Evolutionary conservation across 2,113 vertebrate genomes (phyloP), one percentile per base, ranked within the genome.

Genomic region (Notarius lentiginosus): DNA sequence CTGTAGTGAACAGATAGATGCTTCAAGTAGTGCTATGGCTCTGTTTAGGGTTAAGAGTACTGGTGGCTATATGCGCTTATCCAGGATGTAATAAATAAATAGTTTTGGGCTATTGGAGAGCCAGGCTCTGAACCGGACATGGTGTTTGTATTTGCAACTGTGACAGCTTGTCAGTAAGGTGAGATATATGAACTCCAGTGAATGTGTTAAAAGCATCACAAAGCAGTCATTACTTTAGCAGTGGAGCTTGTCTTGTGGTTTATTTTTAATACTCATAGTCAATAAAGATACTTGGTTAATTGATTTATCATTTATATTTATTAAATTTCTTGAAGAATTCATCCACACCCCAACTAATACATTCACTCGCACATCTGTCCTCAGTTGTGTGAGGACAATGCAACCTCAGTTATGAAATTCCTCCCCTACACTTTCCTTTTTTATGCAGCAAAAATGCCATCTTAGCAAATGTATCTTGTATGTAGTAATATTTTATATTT

Each of bases 61-160:
- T 82, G 84, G 53, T 88, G 85, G 87, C 87, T 85, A 76, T 47
- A 79, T 85, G 86, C 79, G 80, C 49, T 73, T 63, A 83, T 87
- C 77, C 82, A 79, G 83, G 41, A 84, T 49, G 55, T 49, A 88
- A 81, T 90, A 87, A 90, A 87, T 90, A 90, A 85, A 91, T 87
- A 60, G 82, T 85, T 90, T 81, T n/a, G 76, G 79, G 70, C 79
- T 68, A 65, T 65, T 73, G 75, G 24, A 73, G 79, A 83, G 76
- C 49, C 27, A 72, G 55, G 8, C 34, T 14, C 58, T 76, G 34
- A 22, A 53, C 80, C 68, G 88, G 79, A 81, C 88, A 63, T n/a
- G 58, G 27, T 82, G 63, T 73, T 87, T 82, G 72, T 58, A 41
- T 87, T 87, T 86, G 84, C 87, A 89, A 87, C 83, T 61, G 47